A percentile compares a stretch with the other conserved stretches of the same genome.
phyloP scores from a whole-genome alignment of 2,113 vertebrate genomes.

The Chloropsis cyanopogon region DNA sequence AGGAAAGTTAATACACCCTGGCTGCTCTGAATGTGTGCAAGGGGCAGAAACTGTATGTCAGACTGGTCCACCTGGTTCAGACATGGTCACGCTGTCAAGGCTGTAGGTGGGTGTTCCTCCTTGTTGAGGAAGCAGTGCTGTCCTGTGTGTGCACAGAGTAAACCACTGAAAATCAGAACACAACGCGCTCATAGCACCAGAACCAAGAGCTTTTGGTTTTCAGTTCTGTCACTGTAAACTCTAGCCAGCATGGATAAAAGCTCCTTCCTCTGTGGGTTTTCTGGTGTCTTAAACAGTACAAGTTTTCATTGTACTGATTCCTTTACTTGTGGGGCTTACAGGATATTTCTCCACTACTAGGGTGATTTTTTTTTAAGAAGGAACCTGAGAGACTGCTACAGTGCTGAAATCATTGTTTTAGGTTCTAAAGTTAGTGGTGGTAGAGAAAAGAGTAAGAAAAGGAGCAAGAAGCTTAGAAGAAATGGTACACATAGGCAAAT shows the following conservation, averaged over 20 bases:
- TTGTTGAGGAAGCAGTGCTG: neutral
- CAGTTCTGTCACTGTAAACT: neutral
- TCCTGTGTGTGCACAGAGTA: neutral
- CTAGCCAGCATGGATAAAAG: neutral
- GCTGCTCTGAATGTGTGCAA: neutral
- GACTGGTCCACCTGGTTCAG: neutral
- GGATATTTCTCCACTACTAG: neutral
- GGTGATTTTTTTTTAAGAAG: neutral
- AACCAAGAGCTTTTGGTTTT: neutral
- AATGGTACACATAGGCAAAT: neutral
- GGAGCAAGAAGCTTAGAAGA: neutral
- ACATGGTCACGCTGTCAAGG: fast-evolving
- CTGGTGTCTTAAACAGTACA: neutral
- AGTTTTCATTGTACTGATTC: neutral
- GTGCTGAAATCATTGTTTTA: neutral
- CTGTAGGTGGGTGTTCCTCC: neutral
- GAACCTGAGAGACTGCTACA: neutral
- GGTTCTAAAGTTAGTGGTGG: neutral
- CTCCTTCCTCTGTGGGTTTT: neutral
- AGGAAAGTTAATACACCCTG: neutral
- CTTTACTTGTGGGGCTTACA: neutral
- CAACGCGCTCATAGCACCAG: neutral
- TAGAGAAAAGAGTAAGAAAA: neutral
- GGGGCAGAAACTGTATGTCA: neutral
- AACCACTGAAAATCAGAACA: neutral